Evolutionary conservation across 2,888 invertebrate genomes (phyloP), one percentile per base, ranked within the genome.

Genomic region (Frankliniella fusca): DNA sequence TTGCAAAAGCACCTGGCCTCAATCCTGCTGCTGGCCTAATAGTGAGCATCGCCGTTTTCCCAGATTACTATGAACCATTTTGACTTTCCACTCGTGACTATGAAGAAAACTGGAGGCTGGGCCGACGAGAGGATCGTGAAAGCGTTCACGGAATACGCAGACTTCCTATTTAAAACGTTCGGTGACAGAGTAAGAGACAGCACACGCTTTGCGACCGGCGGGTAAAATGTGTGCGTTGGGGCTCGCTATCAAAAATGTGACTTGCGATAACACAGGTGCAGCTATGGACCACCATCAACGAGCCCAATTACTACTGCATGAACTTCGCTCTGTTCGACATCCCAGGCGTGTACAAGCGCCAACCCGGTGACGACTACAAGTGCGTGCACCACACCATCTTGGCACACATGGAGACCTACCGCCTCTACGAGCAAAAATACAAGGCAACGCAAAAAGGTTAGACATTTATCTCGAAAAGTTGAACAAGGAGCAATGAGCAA

Each of bases 281-380:
- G 85, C 85, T 86, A 20, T 93, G 93, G 92, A 91, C 92, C 80
- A 93, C 94, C 0, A 89, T 93, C 85, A 93, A 93, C 85, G 93
- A 93, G 85, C 92, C 92, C 18, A 49, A 27, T 18, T 76, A 82
- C 48, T 50, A 79, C 18, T 76, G 79, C 83, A 70, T 83, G 23
- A 70, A 5, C 23, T 70, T 70, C 23, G 70, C 70, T 1, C 8
- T 70, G 23, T 10, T 23, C n/a, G 23, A n/a, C 23, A 3, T 70
- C 23, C 70, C 70, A 5, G 81, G 83, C 15, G 84, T 84, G 3
- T 85, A 84, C 80, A 83, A 83, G 28, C 12, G 15, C 20, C 84
- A 84, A 2, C 18, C 49, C 12, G 80, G 83, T n/a, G 90, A 89
- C 0, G 90, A 90, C 82, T 93, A 93, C 86, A 86, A 90, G 82